These are phyloP conservation scores for Plutella xylostella DNA, from an alignment of 2,888 invertebrate genomes.

Conservation along the genomic window DNA sequence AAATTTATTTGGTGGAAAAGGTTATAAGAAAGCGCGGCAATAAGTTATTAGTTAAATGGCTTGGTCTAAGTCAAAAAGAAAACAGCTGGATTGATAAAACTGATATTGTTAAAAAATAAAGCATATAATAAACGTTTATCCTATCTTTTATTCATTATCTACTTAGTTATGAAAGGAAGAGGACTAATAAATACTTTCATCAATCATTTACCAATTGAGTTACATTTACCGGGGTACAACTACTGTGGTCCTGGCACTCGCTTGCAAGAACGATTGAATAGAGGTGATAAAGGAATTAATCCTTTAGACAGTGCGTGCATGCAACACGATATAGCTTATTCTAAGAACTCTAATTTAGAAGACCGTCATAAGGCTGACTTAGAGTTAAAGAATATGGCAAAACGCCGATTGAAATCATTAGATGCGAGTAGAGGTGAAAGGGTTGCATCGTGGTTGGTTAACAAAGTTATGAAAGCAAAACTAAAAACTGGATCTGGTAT, in stretches of 20 bases:
- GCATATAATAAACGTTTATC: no score
- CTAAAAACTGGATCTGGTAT: constrained; percentile 11
- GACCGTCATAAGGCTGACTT: constrained; percentile 31
- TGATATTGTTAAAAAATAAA: not conserved
- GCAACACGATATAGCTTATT: constrained; percentile 13
- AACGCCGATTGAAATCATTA: constrained; percentile 14
- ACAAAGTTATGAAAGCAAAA: constrained; percentile 19
- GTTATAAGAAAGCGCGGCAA: constrained; percentile 4
- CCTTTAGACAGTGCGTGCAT: constrained; percentile 10
- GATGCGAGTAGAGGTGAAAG: constrained; percentile 12
- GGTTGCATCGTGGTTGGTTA: constrained; percentile 10
- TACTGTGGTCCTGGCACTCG: constrained; percentile 24
- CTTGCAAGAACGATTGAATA: constrained; percentile 23
- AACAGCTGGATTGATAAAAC: constrained; percentile 18
- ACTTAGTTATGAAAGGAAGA: not conserved
- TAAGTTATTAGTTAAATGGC: constrained; percentile 13
- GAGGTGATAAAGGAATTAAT: constrained; percentile 27
- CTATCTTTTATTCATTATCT: no score
- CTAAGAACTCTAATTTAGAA: constrained; percentile 13
- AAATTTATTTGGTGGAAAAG: constrained; percentile 29
- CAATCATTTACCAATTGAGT: constrained; percentile 10
- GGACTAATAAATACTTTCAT: constrained; percentile 10
- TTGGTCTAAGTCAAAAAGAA: constrained; percentile 16
- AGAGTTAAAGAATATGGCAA: constrained; percentile 26
- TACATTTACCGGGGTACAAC: constrained; percentile 21